Evolutionary conservation across 2,797 vertebrate species (phyloP), one percentile per base, ranked within the genome.

Genomic region (Enteromius afrohamiltoni): DNA sequence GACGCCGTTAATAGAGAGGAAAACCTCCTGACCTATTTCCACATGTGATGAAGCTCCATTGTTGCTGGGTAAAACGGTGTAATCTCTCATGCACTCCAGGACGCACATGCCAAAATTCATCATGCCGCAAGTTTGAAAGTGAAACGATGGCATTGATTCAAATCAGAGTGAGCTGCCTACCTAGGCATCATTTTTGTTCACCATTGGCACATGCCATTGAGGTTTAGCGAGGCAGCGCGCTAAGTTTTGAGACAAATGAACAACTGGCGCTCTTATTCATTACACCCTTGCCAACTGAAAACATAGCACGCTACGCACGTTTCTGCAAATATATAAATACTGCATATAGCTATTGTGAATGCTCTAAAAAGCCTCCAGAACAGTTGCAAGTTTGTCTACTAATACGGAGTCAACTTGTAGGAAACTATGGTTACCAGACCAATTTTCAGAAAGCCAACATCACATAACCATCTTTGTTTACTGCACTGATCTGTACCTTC

Each of bases 401-500:
- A 73, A 31, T 70, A 70, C 1, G 1, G 16, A 29, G 6, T 53
- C 11, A 53, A 73, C 13, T 62, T 29, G 3, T 47, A 34, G 17
- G 9, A n/a, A 55, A 11, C 4, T 67, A 23, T 19, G 53, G 21
- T 77, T 64, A 51, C 47, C 26, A 73, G 6, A 26, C 17, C 26
- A 34, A 7, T 29, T 31, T 49, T 37, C 53, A 26, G 29, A 37
- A 67, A 78, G 26, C 29, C 13, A 73, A 49, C 34, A 49, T 53
- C 29, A 82, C 31, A 47, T 3, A n/a, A 21, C 31, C 7, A 71
- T 69, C 71, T 73, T 10, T 21, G 26, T 74, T 23, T 64, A 45
- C 67, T 58, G 3, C 55, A 82, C 14, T 40, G 7, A 67, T 53
- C 40, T 19, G 47, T 95, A 98, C 98, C 97, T 96, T 98, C 97